These are phyloP conservation scores for Rhamphomyia laevipes DNA, from an alignment of 2,888 invertebrate species.

Conservation along the genomic window DNA sequence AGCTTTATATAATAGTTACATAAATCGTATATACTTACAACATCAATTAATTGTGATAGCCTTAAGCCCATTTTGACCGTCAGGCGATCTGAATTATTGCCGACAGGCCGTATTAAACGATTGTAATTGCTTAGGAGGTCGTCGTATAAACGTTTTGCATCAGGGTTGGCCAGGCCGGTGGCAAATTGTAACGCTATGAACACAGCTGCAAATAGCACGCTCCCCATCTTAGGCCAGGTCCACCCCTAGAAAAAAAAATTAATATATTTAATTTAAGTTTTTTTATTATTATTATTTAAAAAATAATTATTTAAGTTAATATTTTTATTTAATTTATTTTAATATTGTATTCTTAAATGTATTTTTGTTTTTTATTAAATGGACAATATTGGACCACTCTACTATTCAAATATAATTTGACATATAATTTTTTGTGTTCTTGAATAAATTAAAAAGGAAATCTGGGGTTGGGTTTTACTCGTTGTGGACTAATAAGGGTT, in stretches of 20 bases:
- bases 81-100: conserved; percentile 87
- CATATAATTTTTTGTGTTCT: too few relatives aligned
- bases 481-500: too few relatives aligned
- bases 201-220: conserved; percentile 57
- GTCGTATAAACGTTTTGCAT: conserved; percentile 89
- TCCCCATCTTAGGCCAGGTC: conserved; percentile 79
- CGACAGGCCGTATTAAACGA: conserved; percentile 86
- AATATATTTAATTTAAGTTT: neutral
- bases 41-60: conserved; percentile 83
- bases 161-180: conserved; percentile 75
- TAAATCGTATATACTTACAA: conserved; percentile 58
- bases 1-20: too few relatives aligned
- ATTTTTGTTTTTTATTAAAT: too few relatives aligned
- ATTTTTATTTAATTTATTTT: too few relatives aligned
- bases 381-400: too few relatives aligned
- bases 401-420: too few relatives aligned
- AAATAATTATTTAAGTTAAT: too few relatives aligned
- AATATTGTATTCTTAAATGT: too few relatives aligned
- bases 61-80: conserved; percentile 90
- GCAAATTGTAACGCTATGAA: conserved; percentile 66
- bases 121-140: conserved; percentile 92
- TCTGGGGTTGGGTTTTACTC: too few relatives aligned
- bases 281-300: too few relatives aligned
- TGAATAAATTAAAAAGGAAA: too few relatives aligned
- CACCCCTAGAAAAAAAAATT: conserved; percentile 46